These are phyloP conservation scores for Crocallis elinguaria DNA, from an alignment of 2,888 invertebrate genomes.

Conservation along the genomic window DNA sequence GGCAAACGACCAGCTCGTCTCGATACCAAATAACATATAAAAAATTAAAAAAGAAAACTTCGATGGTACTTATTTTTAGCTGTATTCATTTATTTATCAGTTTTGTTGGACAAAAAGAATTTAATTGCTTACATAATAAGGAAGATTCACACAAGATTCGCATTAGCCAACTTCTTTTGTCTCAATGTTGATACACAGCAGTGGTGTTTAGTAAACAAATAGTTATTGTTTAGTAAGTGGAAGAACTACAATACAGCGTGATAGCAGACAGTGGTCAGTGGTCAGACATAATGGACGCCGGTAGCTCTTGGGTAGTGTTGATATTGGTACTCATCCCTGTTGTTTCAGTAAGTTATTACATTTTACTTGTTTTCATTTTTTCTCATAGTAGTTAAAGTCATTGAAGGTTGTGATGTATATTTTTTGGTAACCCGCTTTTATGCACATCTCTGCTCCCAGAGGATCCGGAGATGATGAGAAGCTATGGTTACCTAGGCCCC, in stretches of 20 bases:
- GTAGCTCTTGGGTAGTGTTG: slow-evolving; percentile 7
- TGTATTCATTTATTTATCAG: no score
- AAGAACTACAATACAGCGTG: not conserved
- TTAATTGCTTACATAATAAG: not conserved
- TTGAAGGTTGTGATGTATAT: no score
- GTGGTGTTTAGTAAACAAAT: slow-evolving; percentile 9
- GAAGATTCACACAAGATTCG: not conserved
- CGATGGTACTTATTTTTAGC: no score
- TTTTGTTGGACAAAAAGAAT: no score
- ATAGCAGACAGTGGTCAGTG: not conserved
- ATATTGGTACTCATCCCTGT: slow-evolving; percentile 11
- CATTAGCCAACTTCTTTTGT: slow-evolving; percentile 8
- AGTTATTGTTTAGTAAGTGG: not conserved
- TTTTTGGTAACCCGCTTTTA: no score
- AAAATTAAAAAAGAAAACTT: no score
- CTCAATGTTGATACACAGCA: not conserved
- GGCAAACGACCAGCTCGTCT: no score
- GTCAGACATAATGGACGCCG: slow-evolving; percentile 8
- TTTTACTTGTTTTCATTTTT: not conserved
- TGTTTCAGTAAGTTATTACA: slow-evolving; percentile 14
- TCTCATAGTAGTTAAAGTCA: no score
- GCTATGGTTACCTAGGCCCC: no score
- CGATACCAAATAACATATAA: no score
- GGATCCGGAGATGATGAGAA: no score
- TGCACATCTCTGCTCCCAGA: no score